Evolutionary conservation across 1,140 invertebrate species (phyloP).

Genomic region (Uloborus diversus): DNA sequence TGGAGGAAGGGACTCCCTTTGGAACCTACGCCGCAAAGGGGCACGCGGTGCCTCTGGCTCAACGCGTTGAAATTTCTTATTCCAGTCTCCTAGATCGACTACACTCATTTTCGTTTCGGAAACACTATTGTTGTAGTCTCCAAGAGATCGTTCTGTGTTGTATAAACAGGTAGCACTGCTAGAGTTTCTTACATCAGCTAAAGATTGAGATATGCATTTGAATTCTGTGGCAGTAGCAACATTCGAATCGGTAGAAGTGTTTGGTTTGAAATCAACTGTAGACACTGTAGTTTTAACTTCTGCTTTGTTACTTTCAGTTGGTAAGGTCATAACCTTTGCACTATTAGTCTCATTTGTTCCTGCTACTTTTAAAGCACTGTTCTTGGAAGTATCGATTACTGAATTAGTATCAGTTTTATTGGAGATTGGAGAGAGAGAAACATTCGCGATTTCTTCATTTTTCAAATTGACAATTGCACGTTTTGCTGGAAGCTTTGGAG

Average conservation of each 20-base stretch:
- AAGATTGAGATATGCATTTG: neutral
- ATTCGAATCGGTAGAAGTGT: too few species aligned
- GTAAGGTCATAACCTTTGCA: too few species aligned
- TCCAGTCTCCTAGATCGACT: slow-evolving; percentile 31
- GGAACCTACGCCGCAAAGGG: slow-evolving; percentile 13
- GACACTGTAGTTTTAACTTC: too few species aligned
- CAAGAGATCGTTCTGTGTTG: too few species aligned
- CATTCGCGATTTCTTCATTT: neutral
- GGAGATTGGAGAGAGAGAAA: neutral
- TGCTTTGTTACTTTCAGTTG: too few species aligned
- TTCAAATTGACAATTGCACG: slow-evolving; percentile 3
- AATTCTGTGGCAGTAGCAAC: too few species aligned
- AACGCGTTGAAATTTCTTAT: slow-evolving; percentile 25
- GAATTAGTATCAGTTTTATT: neutral
- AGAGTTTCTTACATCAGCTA: neutral
- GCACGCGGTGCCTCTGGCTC: slow-evolving; percentile 23
- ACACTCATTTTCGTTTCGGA: neutral
- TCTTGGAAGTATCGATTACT: neutral
- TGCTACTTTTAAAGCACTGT: neutral
- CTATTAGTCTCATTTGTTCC: too few species aligned
- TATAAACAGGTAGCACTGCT: neutral
- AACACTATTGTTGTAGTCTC: too few species aligned
- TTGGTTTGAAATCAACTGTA: too few species aligned
- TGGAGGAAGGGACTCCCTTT: slow-evolving; percentile 36
- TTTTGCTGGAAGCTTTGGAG: neutral